Percentiles rank a stretch among this genome's conserved stretches.
Evolutionary conservation across 2,797 vertebrate species (phyloP).

Genomic region (Dromococcyx pavoninus): DNA sequence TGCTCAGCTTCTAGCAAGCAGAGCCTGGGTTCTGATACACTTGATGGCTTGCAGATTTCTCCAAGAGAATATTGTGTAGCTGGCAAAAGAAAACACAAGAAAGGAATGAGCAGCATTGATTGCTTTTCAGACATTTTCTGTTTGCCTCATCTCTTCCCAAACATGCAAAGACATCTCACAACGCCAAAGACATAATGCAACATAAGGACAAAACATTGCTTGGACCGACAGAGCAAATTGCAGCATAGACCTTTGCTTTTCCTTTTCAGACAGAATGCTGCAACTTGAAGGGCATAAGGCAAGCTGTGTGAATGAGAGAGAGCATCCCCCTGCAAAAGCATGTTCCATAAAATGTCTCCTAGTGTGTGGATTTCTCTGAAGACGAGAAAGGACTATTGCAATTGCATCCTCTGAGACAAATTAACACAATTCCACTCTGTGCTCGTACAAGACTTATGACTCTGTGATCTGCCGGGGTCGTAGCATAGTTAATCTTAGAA

Average conservation of each 20-base stretch:
- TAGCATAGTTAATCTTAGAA: conserved; percentile 32
- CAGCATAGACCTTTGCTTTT: neutral
- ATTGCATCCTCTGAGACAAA: conserved; percentile 29
- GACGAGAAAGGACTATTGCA: conserved; percentile 17
- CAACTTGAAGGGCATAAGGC: neutral
- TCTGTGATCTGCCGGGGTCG: conserved; percentile 46
- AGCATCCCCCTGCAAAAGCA: neutral
- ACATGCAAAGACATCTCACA: neutral
- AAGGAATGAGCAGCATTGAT: neutral
- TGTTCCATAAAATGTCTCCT: neutral
- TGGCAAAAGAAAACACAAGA: neutral
- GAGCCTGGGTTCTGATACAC: neutral
- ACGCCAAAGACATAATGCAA: fast-evolving
- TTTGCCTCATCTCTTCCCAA: neutral
- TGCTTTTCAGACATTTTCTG: neutral
- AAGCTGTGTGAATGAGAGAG: neutral
- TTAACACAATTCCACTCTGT: conserved; percentile 45
- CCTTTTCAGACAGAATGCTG: neutral
- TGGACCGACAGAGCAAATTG: neutral
- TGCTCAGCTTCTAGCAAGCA: neutral
- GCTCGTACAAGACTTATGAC: neutral
- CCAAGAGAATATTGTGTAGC: neutral
- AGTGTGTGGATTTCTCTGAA: neutral
- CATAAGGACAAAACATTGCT: fast-evolving
- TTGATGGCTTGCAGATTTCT: conserved; percentile 37